phyloP scores from a whole-genome alignment of 2,888 invertebrate species.

The Dione juno region DNA sequence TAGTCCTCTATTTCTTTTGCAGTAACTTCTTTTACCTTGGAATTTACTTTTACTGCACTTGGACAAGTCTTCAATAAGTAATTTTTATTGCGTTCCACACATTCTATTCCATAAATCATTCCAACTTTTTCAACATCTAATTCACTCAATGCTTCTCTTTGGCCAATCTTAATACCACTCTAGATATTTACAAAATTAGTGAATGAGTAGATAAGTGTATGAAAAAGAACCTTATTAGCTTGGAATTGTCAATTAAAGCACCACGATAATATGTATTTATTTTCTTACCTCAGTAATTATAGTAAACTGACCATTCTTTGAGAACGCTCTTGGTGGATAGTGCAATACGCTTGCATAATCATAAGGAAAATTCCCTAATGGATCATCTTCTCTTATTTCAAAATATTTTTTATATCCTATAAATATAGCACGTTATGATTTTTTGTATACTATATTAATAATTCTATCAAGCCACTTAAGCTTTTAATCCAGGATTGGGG shows the following conservation, averaged over 20 bases:
- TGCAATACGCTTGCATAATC: constrained; percentile 91
- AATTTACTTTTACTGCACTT: constrained; percentile 57
- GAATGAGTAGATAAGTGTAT: too few species aligned
- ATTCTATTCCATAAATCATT: constrained; percentile 65
- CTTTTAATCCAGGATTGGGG: too few species aligned
- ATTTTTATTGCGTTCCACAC: constrained; percentile 65
- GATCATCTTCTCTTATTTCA: constrained; percentile 60
- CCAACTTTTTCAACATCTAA: constrained; percentile 67
- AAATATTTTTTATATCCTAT: constrained; percentile 87
- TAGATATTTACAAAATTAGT: constrained; percentile 44
- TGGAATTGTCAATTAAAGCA: not conserved
- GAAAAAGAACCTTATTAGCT: too few species aligned
- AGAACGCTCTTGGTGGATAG: constrained; percentile 90
- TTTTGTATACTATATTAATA: not conserved
- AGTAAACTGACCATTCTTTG: constrained; percentile 87
- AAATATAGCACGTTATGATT: constrained; percentile 33
- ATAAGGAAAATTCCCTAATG: constrained; percentile 74
- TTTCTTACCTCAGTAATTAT: constrained; percentile 85
- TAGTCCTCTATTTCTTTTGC: constrained; percentile 60
- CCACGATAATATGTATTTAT: not conserved
- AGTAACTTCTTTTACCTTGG: constrained; percentile 40
- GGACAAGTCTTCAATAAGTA: constrained; percentile 72
- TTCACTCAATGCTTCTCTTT: constrained; percentile 70
- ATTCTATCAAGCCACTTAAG: too few species aligned
- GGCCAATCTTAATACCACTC: constrained; percentile 65